Conservation (phyloP, 2,113 vertebrate genomes). For the Gymnogyps californianus region DNA sequence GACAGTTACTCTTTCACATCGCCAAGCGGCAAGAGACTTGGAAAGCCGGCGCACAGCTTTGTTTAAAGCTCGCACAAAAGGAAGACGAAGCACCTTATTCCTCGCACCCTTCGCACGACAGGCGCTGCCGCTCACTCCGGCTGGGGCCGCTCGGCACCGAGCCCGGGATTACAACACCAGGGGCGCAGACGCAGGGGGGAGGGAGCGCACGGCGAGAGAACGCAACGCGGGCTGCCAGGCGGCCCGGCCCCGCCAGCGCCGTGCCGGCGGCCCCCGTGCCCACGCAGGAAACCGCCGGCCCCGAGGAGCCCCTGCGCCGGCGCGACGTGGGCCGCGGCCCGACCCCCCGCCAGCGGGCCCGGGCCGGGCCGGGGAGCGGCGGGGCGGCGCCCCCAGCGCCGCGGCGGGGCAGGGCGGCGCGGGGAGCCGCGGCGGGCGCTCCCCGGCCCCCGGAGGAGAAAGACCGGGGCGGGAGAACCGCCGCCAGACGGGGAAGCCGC, state of each 20-base stretch:
- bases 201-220: background rate
- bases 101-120: background rate
- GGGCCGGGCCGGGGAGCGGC: background rate
- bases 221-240: background rate
- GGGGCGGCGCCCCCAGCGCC: background rate
- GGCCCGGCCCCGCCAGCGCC: background rate
- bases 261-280: background rate
- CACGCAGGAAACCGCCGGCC: background rate
- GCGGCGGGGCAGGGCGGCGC: background rate
- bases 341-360: background rate
- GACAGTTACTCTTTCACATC: background rate
- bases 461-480: background rate
- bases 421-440: too few species aligned
- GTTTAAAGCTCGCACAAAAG: background rate
- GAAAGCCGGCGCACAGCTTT: background rate
- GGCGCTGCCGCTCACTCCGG: background rate
- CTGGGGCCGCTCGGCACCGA: background rate
- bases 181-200: background rate
- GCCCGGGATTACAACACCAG: constrained; percentile 9
- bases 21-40: rapidly evolving
- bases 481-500: background rate
- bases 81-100: background rate
- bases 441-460: background rate
- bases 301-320: background rate
- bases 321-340: background rate